Evolutionary conservation across 2,113 vertebrate genomes (phyloP).

Genomic region (Enhydra lutris): DNA sequence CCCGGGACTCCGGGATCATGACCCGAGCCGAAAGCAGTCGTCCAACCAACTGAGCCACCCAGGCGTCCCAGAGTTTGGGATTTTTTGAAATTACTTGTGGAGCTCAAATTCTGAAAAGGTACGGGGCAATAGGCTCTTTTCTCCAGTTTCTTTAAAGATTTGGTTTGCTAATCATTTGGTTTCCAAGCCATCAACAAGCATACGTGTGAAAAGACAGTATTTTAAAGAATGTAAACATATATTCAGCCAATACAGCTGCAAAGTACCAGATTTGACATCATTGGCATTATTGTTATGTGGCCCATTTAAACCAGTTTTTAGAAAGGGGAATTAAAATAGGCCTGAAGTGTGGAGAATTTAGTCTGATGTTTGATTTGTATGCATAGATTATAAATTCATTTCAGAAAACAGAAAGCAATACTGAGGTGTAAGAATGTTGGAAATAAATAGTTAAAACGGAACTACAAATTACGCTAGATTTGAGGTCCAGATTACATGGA

Average conservation of each 20-base stretch:
- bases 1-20: too few relatives aligned
- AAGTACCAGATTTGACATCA: not conserved
- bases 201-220: not conserved
- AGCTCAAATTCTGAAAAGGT: not conserved
- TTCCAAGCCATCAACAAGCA: not conserved
- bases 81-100: constrained; percentile 5
- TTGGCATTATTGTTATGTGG: not conserved
- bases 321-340: not conserved
- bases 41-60: too few relatives aligned
- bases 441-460: not conserved
- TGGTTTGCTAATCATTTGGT: not conserved
- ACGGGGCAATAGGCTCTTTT: not conserved
- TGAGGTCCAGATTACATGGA: not conserved
- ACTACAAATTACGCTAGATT: not conserved
- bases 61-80: not conserved
- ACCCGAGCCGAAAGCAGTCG: too few relatives aligned
- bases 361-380: not conserved
- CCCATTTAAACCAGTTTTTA: not conserved
- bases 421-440: not conserved
- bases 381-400: not conserved
- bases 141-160: not conserved
- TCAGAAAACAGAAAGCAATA: constrained; percentile 13
- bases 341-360: not conserved
- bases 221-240: not conserved
- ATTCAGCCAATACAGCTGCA: not conserved